phyloP scores from a whole-genome alignment of 2,888 invertebrate genomes.

The Pammene aurita region DNA sequence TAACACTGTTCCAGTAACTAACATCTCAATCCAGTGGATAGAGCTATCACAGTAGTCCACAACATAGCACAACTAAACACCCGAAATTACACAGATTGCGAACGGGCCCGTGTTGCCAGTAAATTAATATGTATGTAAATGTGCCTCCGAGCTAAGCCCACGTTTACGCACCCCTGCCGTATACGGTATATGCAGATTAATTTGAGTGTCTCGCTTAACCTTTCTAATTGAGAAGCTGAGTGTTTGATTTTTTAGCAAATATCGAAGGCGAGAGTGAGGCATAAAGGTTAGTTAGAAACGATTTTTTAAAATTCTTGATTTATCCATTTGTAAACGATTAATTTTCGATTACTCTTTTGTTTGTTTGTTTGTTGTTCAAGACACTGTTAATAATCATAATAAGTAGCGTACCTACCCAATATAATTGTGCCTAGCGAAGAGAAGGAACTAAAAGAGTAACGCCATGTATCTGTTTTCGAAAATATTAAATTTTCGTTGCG shows the following conservation, averaged over 20 bases:
- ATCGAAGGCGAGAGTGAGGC: not conserved
- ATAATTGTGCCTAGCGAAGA: no score
- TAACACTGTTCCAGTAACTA: constrained; percentile 11
- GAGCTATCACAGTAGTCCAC: constrained; percentile 47
- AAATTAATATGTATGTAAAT: constrained; percentile 82
- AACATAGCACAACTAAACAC: constrained; percentile 61
- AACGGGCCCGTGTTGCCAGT: constrained; percentile 65
- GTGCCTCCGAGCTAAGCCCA: constrained; percentile 56
- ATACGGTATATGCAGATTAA: constrained; percentile 57
- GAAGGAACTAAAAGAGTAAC: no score
- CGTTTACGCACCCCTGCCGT: constrained; percentile 60
- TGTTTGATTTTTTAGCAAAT: constrained; percentile 30
- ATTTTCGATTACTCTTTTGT: no score
- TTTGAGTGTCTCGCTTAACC: constrained; percentile 49
- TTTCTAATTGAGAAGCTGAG: constrained; percentile 37
- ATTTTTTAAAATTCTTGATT: not conserved
- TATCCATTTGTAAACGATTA: no score
- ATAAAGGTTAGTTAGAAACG: not conserved
- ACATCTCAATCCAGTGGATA: constrained; percentile 45
- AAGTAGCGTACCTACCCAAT: no score
- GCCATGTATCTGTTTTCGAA: no score
- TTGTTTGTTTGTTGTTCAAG: no score
- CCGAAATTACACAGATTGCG: constrained; percentile 76
- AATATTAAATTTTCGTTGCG: no score
- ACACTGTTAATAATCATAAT: no score